phyloP scores from a whole-genome alignment of 2,888 invertebrate species.

The Molanna angustata region DNA sequence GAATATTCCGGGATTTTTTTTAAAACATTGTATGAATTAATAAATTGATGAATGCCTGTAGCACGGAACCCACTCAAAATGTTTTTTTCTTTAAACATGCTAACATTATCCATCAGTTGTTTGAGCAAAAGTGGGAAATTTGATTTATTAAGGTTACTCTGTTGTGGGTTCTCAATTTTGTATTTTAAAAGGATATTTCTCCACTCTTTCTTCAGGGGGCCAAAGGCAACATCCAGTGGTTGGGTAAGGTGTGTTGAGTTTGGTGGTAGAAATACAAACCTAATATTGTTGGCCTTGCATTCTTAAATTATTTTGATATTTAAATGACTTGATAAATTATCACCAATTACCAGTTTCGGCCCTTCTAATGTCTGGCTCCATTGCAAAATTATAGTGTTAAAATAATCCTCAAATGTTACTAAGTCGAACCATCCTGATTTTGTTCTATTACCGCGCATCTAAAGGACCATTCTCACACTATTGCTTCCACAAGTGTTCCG shows the following conservation, averaged over 20 bases:
- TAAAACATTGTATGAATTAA: too few relatives aligned
- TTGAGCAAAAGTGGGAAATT: too few relatives aligned
- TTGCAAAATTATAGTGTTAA: not conserved
- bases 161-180: not conserved
- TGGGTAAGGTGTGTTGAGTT: not conserved
- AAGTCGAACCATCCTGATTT: not conserved
- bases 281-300: not conserved
- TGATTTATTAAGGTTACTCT: not conserved
- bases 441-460: not conserved
- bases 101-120: constrained; percentile 2
- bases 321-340: not conserved
- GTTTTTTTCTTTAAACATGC: constrained; percentile 1
- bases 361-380: not conserved
- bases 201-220: too few relatives aligned
- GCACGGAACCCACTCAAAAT: not conserved
- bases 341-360: not conserved
- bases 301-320: not conserved
- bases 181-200: not conserved
- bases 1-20: too few relatives aligned
- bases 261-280: not conserved
- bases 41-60: too few relatives aligned
- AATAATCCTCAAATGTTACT: not conserved
- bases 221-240: too few relatives aligned
- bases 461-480: not conserved
- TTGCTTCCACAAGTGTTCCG: too few relatives aligned